These are phyloP conservation scores for Hydrolagus colliei DNA, from an alignment of 2,797 vertebrate genomes.

Conservation along the genomic window DNA sequence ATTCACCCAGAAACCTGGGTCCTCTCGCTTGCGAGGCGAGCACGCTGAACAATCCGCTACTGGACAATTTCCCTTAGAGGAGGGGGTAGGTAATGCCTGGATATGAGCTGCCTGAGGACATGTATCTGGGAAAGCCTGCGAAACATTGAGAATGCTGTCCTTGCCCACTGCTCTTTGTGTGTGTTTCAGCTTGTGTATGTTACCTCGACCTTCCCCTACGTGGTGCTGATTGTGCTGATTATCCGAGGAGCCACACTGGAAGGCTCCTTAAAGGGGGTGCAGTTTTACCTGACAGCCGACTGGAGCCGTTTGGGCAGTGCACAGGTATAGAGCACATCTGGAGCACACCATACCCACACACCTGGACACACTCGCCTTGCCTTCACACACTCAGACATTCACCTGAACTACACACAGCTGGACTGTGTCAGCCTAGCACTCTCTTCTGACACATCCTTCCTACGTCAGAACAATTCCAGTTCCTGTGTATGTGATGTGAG, in stretches of 20 bases:
- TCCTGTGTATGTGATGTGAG: no score
- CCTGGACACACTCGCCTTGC: no score
- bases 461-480: no score
- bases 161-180: not conserved
- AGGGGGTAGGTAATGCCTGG: no score
- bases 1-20: no score
- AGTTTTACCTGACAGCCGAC: slow-evolving; percentile 71
- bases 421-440: no score
- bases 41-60: not conserved
- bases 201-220: slow-evolving; percentile 71
- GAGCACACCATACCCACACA: not conserved
- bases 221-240: slow-evolving; percentile 66
- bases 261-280: slow-evolving; percentile 65
- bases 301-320: slow-evolving; percentile 61
- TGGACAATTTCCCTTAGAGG: no score
- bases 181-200: slow-evolving; percentile 68
- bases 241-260: slow-evolving; percentile 71
- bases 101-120: not conserved
- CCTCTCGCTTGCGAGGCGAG: no score
- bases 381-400: no score
- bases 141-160: not conserved
- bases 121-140: not conserved
- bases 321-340: slow-evolving; percentile 53
- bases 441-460: no score
- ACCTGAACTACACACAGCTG: not conserved